phyloP scores from a whole-genome alignment of 2,113 vertebrate genomes.

The Gavialis gangeticus region DNA sequence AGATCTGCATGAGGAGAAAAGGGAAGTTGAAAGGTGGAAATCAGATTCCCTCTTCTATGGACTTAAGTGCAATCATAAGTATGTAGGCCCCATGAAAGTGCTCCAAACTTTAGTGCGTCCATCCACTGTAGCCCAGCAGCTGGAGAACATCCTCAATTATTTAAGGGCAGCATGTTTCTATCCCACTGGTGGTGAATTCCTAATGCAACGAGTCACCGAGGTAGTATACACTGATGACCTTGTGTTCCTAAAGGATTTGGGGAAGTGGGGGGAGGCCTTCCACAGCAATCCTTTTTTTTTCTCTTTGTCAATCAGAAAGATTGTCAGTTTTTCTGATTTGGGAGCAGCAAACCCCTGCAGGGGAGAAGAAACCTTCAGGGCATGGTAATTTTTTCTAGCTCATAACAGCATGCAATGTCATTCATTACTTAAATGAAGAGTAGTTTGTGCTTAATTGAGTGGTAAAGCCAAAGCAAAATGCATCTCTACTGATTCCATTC shows the following conservation, averaged over 20 bases:
- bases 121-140: rapidly evolving
- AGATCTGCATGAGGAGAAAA: neutral
- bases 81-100: neutral
- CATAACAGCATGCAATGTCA: conserved; percentile 15
- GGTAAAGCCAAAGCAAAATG: conserved; percentile 7
- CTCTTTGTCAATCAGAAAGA: conserved; percentile 5
- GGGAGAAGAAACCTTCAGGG: neutral
- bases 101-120: neutral
- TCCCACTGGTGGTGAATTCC: neutral
- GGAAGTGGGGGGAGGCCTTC: neutral
- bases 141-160: neutral
- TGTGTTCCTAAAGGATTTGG: neutral
- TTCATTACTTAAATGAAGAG: conserved; percentile 54
- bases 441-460: conserved; percentile 32
- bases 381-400: neutral
- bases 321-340: neutral
- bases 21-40: neutral
- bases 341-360: conserved; percentile 31
- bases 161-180: neutral
- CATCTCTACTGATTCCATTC: neutral
- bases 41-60: neutral
- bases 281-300: neutral
- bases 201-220: neutral
- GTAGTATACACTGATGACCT: neutral
- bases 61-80: neutral